Percentiles rank a stretch among this genome's conserved stretches.
Conservation (phyloP, 2,113 vertebrate genomes). For the Mormoops blainvillei region DNA sequence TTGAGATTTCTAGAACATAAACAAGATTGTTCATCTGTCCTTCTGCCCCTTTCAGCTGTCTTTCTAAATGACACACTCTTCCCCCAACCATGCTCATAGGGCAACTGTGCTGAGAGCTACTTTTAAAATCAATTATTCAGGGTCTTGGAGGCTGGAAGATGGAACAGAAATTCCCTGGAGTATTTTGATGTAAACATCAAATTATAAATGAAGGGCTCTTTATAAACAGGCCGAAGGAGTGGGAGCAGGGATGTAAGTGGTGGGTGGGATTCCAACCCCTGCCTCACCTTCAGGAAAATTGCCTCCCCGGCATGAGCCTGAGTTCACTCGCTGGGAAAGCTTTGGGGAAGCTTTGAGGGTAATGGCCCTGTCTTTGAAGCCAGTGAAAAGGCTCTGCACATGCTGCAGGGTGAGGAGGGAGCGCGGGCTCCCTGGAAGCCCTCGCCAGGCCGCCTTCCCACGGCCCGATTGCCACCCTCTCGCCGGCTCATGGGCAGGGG, state of each 20-base stretch:
- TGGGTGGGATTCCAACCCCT: background rate
- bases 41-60: slow-evolving; percentile 7
- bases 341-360: background rate
- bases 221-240: background rate
- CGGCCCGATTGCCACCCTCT: background rate
- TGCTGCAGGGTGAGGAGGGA: too few relatives aligned
- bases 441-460: background rate
- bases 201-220: slow-evolving; percentile 45
- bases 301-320: background rate
- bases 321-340: background rate
- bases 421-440: background rate
- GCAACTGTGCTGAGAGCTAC: background rate
- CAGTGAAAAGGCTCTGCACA: background rate
- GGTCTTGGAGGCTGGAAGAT: slow-evolving; percentile 16
- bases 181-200: slow-evolving; percentile 51
- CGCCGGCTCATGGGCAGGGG: background rate
- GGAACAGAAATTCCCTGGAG: slow-evolving; percentile 23
- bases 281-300: background rate
- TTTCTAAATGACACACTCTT: slow-evolving; percentile 15
- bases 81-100: background rate
- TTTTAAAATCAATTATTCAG: slow-evolving; percentile 66
- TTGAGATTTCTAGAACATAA: background rate
- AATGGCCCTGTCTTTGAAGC: background rate
- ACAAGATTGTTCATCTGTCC: background rate
- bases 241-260: background rate